phyloP scores from a whole-genome alignment of 2,113 vertebrate genomes.

The Arenaria interpres region DNA sequence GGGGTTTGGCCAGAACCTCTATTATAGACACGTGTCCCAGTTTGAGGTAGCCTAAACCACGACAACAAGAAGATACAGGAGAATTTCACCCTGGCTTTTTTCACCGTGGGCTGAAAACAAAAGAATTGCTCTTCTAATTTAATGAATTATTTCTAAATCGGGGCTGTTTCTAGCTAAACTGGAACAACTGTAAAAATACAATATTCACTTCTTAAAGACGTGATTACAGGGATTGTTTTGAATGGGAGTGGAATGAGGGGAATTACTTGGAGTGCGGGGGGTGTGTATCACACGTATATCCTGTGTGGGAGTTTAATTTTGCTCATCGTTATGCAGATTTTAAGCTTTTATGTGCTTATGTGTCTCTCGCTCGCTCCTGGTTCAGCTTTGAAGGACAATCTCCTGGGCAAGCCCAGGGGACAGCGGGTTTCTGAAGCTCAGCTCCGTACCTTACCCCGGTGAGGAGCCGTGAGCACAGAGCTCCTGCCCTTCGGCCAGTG shows the following conservation, averaged over 20 bases:
- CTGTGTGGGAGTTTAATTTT: not conserved
- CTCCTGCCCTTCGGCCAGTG: not conserved
- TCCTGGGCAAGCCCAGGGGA: not conserved
- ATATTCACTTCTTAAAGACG: not conserved
- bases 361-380: not conserved
- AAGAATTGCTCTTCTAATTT: not conserved
- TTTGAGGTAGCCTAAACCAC: too few species aligned
- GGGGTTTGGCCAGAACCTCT: not conserved
- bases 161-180: not conserved
- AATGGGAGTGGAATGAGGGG: not conserved
- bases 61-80: not conserved
- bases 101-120: not conserved
- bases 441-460: not conserved
- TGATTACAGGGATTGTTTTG: not conserved
- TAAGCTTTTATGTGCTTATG: not conserved
- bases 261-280: accelerated
- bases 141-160: not conserved
- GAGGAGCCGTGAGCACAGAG: not conserved
- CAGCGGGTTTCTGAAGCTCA: not conserved
- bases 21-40: not conserved
- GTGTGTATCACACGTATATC: accelerated
- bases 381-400: not conserved
- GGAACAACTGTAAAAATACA: not conserved
- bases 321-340: accelerated
- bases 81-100: not conserved